These are phyloP conservation scores for Subacronicta megacephala DNA, from an alignment of 2,888 invertebrate genomes.

Conservation along the genomic window DNA sequence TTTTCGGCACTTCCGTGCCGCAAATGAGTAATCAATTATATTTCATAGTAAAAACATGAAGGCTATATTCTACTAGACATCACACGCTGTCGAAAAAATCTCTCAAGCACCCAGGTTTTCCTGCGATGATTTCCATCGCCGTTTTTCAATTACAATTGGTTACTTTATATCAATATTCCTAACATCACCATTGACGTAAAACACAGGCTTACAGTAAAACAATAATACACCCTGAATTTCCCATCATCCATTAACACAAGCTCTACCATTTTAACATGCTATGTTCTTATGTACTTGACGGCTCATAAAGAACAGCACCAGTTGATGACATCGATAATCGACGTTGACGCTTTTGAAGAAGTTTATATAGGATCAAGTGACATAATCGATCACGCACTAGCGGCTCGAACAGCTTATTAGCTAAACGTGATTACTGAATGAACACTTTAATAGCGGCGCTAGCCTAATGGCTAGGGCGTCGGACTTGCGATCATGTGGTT, in stretches of 20 bases:
- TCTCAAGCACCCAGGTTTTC: too few species aligned
- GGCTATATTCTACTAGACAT: too few species aligned
- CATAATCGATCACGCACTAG: constrained; percentile 27
- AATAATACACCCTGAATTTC: background rate
- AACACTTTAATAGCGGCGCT: constrained; percentile 8
- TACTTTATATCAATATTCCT: too few species aligned
- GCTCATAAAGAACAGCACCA: background rate
- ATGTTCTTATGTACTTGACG: background rate
- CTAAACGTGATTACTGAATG: constrained; percentile 7
- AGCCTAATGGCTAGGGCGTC: too few species aligned
- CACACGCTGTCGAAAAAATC: too few species aligned
- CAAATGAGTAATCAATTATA: too few species aligned
- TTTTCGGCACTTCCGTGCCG: too few species aligned
- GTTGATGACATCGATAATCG: constrained; percentile 17
- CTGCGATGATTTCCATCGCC: too few species aligned
- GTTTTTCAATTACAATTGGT: too few species aligned
- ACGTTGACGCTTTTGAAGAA: constrained; percentile 16
- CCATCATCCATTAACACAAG: background rate
- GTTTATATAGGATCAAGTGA: constrained; percentile 29
- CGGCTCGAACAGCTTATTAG: constrained; percentile 15
- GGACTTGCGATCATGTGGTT: constrained; percentile 1
- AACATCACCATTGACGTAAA: too few species aligned
- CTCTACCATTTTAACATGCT: background rate
- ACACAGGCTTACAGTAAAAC: too few species aligned
- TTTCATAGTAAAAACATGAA: too few species aligned